These are phyloP conservation scores for Coregonus suidteri DNA, from an alignment of 2,797 vertebrate genomes.

Conservation along the genomic window DNA sequence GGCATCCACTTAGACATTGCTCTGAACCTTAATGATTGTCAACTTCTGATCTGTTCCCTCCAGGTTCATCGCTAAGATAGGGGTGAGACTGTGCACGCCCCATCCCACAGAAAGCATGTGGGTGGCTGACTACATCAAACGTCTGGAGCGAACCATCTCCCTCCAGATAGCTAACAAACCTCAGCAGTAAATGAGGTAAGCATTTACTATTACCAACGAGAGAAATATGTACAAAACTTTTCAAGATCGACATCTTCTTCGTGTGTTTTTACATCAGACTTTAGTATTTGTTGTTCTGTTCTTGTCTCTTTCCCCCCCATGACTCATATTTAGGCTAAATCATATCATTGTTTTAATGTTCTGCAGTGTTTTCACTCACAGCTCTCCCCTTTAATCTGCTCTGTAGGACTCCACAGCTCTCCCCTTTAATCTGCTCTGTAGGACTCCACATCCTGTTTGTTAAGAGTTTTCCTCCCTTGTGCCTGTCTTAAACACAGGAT, in stretches of 20 bases:
- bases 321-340: neutral
- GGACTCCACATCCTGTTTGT: neutral
- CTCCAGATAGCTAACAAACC: neutral
- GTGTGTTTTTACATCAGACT: neutral
- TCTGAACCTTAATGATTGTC: neutral
- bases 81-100: neutral
- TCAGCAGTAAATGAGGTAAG: neutral
- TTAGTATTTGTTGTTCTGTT: neutral
- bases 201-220: neutral
- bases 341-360: neutral
- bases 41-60: neutral
- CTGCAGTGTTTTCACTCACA: neutral
- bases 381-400: neutral
- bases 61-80: conserved; percentile 5
- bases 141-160: neutral
- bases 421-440: too few species aligned
- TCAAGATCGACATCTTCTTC: too few species aligned
- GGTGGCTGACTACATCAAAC: neutral
- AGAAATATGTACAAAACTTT: too few species aligned
- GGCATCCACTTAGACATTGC: neutral
- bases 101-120: conserved; percentile 8
- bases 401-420: neutral
- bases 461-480: neutral
- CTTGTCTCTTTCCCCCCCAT: too few species aligned
- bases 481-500: neutral